Conservation (phyloP, 2,113 vertebrate genomes). For the Phaetusa simplex region DNA sequence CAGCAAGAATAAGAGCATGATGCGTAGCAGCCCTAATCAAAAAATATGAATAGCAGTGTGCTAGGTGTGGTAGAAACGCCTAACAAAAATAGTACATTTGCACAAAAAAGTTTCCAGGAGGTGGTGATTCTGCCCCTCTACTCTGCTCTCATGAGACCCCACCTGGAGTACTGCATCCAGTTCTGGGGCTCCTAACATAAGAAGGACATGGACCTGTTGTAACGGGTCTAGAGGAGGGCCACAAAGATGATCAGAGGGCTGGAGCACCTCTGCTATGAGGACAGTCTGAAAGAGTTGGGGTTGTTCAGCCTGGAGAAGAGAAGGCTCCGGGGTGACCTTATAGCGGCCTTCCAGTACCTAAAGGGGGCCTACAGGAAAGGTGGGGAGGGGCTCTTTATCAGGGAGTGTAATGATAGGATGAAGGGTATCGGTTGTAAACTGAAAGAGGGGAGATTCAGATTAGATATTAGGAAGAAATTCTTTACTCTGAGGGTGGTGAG, state of each 20-base stretch:
- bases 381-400: neutral
- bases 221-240: neutral
- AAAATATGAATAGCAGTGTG: neutral
- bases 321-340: neutral
- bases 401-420: neutral
- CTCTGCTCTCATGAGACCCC: neutral
- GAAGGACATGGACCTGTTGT: neutral
- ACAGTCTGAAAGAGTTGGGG: neutral
- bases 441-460: neutral
- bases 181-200: neutral
- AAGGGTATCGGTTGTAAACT: neutral
- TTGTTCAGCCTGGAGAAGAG: neutral
- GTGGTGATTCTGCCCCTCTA: neutral
- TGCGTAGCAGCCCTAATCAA: neutral
- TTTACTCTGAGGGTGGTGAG: neutral
- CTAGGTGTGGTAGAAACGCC: neutral
- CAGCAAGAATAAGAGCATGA: neutral
- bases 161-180: neutral
- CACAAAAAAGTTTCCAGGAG: neutral
- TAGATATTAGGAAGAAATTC: neutral
- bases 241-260: neutral
- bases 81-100: neutral
- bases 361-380: neutral
- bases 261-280: neutral
- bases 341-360: neutral